Evolutionary conservation across 2,113 vertebrate species (phyloP).

Genomic region (Gopherus flavomarginatus): DNA sequence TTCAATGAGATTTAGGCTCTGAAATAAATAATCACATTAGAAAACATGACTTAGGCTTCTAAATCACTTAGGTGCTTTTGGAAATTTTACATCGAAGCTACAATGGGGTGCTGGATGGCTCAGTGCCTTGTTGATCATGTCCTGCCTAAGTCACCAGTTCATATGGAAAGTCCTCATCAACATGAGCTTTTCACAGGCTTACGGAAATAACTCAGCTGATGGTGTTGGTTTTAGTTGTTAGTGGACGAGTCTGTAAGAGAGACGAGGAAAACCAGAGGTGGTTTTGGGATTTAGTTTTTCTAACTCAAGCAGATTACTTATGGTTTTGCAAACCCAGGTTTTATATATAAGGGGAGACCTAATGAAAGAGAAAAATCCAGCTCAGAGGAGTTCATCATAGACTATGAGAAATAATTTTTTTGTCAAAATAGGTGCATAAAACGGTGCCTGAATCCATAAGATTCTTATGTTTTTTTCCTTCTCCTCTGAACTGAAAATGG

Average conservation of each 20-base stretch:
- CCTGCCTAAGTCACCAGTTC: too few species aligned
- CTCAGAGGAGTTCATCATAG: background rate
- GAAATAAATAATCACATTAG: too few species aligned
- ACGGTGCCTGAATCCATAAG: background rate
- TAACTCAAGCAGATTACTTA: background rate
- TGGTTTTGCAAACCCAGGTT: background rate
- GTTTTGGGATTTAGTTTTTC: slow-evolving; percentile 44
- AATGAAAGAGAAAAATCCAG: slow-evolving; percentile 12
- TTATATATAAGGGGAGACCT: too few species aligned
- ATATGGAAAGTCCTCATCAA: too few species aligned
- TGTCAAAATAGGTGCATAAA: background rate
- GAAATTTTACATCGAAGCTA: too few species aligned
- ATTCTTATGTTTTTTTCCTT: background rate
- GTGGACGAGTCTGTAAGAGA: slow-evolving; percentile 50
- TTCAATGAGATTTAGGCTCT: too few species aligned
- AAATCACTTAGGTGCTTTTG: too few species aligned
- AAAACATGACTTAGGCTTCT: too few species aligned
- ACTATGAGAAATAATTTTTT: too few species aligned
- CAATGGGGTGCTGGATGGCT: too few species aligned
- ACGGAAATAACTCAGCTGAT: slow-evolving; percentile 16
- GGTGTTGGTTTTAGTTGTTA: slow-evolving; percentile 54
- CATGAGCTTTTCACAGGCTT: too few species aligned
- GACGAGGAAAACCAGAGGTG: slow-evolving; percentile 44
- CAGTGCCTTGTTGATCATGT: too few species aligned
- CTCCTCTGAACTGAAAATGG: background rate